A percentile compares a stretch with the other conserved stretches of the same genome.
Conservation (phyloP, 1,140 invertebrate genomes). For the Solen grandis region DNA sequence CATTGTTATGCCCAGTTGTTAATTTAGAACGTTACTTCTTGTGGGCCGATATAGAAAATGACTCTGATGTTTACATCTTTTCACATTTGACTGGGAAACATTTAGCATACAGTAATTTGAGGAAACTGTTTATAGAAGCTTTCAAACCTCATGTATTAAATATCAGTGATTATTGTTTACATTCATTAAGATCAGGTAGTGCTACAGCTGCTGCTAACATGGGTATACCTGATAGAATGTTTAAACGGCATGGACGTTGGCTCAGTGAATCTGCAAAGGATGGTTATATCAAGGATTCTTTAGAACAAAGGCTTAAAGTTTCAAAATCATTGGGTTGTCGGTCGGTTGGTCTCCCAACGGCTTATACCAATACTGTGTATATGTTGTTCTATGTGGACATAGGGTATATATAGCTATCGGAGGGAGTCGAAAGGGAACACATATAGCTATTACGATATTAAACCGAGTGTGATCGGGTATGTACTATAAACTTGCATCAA, state of each 20-base stretch:
- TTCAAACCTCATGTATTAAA: background rate
- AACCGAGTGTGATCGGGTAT: too few relatives aligned
- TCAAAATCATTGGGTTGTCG: constrained; percentile 4
- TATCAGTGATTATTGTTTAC: constrained; percentile 11
- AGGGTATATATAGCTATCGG: too few relatives aligned
- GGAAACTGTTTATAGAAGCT: background rate
- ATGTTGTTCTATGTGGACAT: too few relatives aligned
- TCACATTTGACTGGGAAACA: constrained; percentile 11
- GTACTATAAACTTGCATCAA: too few relatives aligned
- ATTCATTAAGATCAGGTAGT: constrained; percentile 13
- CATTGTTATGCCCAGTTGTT: background rate
- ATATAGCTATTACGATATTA: too few relatives aligned
- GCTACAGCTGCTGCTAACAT: constrained; percentile 4
- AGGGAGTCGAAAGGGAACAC: too few relatives aligned
- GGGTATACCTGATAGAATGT: constrained; percentile 20
- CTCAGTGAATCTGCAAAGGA: constrained; percentile 19
- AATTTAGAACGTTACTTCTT: constrained; percentile 17
- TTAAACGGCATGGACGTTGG: constrained; percentile 26
- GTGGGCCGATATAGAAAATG: background rate
- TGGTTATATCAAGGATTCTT: constrained; percentile 13
- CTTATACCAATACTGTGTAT: too few relatives aligned
- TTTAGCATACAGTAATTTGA: constrained; percentile 4
- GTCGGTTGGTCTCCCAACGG: too few relatives aligned
- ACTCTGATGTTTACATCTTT: constrained; percentile 7
- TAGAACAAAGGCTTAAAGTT: background rate